These are phyloP conservation scores for Thelaira solivaga DNA, from an alignment of 2,888 invertebrate genomes.

Conservation along the genomic window DNA sequence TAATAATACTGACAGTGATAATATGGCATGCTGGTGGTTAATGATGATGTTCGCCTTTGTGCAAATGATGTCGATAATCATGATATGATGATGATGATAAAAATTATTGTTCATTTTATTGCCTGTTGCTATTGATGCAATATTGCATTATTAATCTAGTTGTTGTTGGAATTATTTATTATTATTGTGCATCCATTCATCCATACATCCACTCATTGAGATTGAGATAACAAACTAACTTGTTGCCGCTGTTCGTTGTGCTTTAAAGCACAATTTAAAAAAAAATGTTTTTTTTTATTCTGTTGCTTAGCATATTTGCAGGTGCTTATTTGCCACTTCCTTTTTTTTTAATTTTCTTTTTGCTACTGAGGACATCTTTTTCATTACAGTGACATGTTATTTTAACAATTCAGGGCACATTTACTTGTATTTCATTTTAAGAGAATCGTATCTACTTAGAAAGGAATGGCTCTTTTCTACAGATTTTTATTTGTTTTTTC, in stretches of 20 bases:
- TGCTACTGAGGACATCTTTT: neutral
- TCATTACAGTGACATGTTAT: too few species aligned
- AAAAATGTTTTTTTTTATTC: neutral
- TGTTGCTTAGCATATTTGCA: conserved; percentile 5
- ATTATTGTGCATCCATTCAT: conserved; percentile 3
- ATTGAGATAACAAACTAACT: neutral
- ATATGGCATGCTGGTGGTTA: conserved; percentile 10
- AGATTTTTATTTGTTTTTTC: too few species aligned
- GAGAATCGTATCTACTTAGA: too few species aligned
- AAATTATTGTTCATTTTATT: conserved; percentile 14
- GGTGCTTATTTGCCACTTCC: neutral
- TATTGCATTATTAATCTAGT: neutral
- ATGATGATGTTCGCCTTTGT: neutral
- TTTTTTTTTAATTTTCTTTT: too few species aligned
- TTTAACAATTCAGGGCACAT: too few species aligned
- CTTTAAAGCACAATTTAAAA: neutral
- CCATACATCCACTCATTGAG: neutral
- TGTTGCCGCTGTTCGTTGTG: neutral
- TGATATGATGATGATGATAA: neutral
- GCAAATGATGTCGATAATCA: neutral
- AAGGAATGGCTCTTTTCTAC: too few species aligned
- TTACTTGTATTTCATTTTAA: too few species aligned
- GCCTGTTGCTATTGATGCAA: neutral
- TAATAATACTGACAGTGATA: conserved; percentile 1
- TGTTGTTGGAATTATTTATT: conserved; percentile 4